A percentile compares a stretch with the other conserved stretches of the same genome.
Conservation (phyloP, 2,113 vertebrate genomes). For the Cyprinodon tularosa region DNA sequence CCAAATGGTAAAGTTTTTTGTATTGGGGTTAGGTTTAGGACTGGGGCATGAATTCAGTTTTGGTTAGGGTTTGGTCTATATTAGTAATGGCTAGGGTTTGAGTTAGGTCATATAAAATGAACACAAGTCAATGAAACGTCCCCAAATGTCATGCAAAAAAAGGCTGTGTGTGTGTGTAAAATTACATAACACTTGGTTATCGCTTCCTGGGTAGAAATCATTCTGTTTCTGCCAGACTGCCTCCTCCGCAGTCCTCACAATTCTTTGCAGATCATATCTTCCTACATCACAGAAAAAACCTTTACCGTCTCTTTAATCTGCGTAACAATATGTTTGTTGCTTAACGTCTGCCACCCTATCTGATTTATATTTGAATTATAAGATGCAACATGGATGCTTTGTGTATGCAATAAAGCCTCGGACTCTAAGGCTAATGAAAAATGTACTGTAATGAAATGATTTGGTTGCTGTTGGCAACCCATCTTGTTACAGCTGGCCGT, state of each 20-base stretch:
- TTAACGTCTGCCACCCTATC: not conserved
- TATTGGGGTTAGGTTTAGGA: too few relatives aligned
- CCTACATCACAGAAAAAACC: conserved; percentile 14
- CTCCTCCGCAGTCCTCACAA: conserved; percentile 43
- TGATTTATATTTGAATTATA: conserved; percentile 10
- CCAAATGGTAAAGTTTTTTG: too few relatives aligned
- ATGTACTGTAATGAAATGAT: not conserved
- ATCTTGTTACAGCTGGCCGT: conserved; percentile 1
- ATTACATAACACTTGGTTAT: conserved; percentile 60
- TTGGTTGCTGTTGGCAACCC: not conserved
- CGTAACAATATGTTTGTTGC: not conserved
- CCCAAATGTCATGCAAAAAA: too few relatives aligned
- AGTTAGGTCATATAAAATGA: too few relatives aligned
- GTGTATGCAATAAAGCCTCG: not conserved
- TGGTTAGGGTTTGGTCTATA: too few relatives aligned
- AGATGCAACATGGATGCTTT: not conserved
- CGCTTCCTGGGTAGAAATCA: conserved; percentile 45
- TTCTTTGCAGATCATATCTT: conserved; percentile 31
- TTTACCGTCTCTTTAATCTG: not conserved
- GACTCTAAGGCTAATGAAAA: not conserved
- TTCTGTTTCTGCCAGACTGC: conserved; percentile 30
- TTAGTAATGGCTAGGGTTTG: too few relatives aligned
- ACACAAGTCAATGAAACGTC: too few relatives aligned
- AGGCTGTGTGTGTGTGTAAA: not conserved
- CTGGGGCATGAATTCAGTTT: too few relatives aligned